Conservation (phyloP, 2,113 vertebrate species). For the Xyliphius kryptos region DNA sequence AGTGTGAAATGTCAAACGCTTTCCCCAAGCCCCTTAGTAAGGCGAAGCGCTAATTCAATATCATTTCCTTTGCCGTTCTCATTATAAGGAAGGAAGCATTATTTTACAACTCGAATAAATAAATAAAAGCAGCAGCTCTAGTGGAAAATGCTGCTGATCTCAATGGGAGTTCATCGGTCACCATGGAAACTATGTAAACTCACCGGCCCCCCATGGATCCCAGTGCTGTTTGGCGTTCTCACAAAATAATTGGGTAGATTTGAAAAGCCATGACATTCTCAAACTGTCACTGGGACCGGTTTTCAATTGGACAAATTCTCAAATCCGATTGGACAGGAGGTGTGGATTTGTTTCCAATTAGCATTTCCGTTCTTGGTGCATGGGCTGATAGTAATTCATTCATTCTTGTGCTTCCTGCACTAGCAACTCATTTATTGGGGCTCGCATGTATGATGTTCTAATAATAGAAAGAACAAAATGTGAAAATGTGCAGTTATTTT, state of each 20-base stretch:
- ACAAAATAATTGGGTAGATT: constrained; percentile 8
- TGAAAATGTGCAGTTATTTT: no score
- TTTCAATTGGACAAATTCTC: neutral
- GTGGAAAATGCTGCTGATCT: neutral
- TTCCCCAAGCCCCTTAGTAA: neutral
- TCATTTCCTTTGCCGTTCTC: neutral
- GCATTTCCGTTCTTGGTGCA: no score
- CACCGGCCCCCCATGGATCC: neutral
- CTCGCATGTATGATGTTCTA: no score
- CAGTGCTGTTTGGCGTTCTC: neutral
- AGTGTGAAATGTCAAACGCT: constrained; percentile 6
- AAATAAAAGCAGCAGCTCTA: neutral
- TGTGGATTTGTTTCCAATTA: neutral
- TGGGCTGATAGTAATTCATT: no score
- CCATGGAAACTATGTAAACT: constrained; percentile 21
- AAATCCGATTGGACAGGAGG: neutral
- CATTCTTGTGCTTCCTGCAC: neutral
- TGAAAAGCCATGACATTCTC: neutral
- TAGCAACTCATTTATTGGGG: neutral
- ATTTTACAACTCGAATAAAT: neutral
- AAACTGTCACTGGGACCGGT: neutral
- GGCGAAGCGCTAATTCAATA: neutral
- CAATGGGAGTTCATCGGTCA: constrained; percentile 8
- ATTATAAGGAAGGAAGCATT: neutral
- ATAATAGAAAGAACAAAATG: no score